Percentiles rank a stretch among this genome's conserved stretches.
Evolutionary conservation across 2,888 invertebrate genomes (phyloP).

Genomic region (Pterobdella sp.): DNA sequence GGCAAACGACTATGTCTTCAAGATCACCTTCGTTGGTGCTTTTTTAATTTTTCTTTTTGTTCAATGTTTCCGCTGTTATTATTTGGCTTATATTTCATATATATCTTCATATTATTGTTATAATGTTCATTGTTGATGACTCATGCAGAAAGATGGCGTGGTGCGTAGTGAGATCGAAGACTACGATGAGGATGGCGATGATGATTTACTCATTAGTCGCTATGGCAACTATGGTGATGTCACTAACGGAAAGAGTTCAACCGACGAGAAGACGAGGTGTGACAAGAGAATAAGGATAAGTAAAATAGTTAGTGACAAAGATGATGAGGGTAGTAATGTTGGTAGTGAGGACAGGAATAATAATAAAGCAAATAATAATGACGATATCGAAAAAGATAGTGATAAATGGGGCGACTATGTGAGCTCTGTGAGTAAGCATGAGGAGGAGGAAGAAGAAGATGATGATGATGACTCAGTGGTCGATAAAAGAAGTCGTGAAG

Average conservation of each 20-base stretch:
- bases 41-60: too few species aligned
- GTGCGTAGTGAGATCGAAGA: neutral
- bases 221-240: neutral
- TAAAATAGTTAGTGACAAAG: neutral
- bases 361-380: neutral
- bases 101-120: too few species aligned
- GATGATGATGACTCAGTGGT: neutral
- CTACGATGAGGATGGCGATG: neutral
- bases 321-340: neutral
- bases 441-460: neutral
- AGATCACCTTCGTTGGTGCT: constrained; percentile 13
- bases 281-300: neutral
- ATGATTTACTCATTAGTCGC: neutral
- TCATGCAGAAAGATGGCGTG: neutral
- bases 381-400: neutral
- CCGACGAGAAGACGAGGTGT: neutral
- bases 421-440: neutral
- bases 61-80: too few species aligned
- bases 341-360: neutral
- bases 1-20: neutral
- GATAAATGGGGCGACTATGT: neutral
- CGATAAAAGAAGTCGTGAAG: neutral
- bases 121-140: too few species aligned
- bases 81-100: too few species aligned
- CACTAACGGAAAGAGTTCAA: neutral